These are phyloP conservation scores for Cyprinodon brontotheroides DNA, from an alignment of 2,113 vertebrate genomes.

Conservation along the genomic window DNA sequence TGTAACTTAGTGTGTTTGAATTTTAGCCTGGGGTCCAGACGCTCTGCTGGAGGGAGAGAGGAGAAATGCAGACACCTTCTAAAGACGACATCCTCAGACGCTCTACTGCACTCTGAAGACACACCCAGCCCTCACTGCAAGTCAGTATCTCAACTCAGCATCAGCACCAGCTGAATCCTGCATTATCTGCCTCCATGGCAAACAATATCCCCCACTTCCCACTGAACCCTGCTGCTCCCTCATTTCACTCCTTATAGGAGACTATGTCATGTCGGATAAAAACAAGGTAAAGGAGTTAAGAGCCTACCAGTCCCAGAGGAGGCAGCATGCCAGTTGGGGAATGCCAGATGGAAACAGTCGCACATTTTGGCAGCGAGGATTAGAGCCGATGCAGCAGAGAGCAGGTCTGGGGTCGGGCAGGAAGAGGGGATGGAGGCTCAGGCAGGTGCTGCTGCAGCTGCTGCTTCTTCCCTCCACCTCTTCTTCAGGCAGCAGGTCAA, in stretches of 20 bases:
- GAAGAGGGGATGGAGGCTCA: slow-evolving; percentile 13
- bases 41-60: slow-evolving; percentile 6
- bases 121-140: slow-evolving; percentile 76
- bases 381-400: slow-evolving; percentile 3
- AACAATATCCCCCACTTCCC: slow-evolving; percentile 25
- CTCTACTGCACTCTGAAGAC: slow-evolving; percentile 74
- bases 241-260: slow-evolving; percentile 36
- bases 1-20: not conserved
- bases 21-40: slow-evolving; percentile 14
- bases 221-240: slow-evolving; percentile 55
- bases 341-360: slow-evolving; percentile 98
- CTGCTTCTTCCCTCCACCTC: slow-evolving; percentile 9
- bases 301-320: slow-evolving; percentile 93
- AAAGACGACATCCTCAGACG: slow-evolving; percentile 60
- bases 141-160: slow-evolving; percentile 56
- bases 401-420: slow-evolving; percentile 19
- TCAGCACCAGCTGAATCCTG: slow-evolving; percentile 44
- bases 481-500: slow-evolving; percentile 45
- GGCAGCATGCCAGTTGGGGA: slow-evolving; percentile 96
- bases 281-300: slow-evolving; percentile 20
- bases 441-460: slow-evolving; percentile 36
- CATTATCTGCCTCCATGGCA: slow-evolving; percentile 8
- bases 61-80: slow-evolving; percentile 12
- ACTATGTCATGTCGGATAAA: not conserved
- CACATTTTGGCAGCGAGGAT: slow-evolving; percentile 86